Conservation (phyloP, 2,888 invertebrate genomes). For the Eretmocerus hayati region DNA sequence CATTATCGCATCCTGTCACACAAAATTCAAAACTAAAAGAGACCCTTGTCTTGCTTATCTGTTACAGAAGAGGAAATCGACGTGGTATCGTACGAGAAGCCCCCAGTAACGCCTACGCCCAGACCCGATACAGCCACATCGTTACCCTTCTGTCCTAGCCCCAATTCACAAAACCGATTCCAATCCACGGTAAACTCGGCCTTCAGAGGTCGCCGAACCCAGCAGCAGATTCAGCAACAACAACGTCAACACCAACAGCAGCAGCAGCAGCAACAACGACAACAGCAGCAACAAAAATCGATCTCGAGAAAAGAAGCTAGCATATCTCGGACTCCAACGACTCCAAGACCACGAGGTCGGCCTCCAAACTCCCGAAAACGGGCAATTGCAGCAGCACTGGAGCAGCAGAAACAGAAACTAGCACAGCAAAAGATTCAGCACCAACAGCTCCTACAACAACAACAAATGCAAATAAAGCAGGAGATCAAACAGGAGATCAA, state of each 20-base stretch:
- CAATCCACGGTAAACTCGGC: slow-evolving; percentile 33
- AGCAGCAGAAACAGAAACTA: slow-evolving; percentile 29
- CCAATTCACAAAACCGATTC: slow-evolving; percentile 60
- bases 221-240: slow-evolving; percentile 10
- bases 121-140: slow-evolving; percentile 40
- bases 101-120: slow-evolving; percentile 4
- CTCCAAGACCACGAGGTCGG: slow-evolving; percentile 5
- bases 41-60: no score
- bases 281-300: slow-evolving; percentile 32
- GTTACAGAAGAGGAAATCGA: slow-evolving; percentile 73
- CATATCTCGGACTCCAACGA: neutral
- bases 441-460: slow-evolving; percentile 22
- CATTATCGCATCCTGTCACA: no score
- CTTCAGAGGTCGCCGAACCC: slow-evolving; percentile 10
- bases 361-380: slow-evolving; percentile 6
- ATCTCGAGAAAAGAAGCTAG: neutral
- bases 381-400: slow-evolving; percentile 23
- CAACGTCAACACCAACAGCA: slow-evolving; percentile 8
- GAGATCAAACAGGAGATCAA: neutral
- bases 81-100: slow-evolving; percentile 65
- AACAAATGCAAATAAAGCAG: slow-evolving; percentile 3
- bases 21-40: no score
- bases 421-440: slow-evolving; percentile 3
- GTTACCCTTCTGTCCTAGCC: slow-evolving; percentile 64
- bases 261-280: neutral